Conservation (phyloP, 2,113 vertebrate genomes). For the Labeo rohita region DNA sequence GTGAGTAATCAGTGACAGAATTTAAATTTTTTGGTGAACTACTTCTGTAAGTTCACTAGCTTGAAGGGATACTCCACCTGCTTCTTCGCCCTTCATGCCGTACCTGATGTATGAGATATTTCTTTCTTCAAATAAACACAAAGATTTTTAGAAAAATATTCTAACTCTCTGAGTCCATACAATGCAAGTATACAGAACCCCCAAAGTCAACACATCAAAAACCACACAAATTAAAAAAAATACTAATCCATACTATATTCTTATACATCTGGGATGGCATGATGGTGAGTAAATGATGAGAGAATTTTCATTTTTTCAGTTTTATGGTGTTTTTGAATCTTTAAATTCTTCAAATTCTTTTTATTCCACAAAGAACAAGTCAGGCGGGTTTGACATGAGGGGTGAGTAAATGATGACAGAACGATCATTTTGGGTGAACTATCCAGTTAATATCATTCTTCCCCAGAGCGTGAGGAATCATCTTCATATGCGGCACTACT, state of each 20-base stretch:
- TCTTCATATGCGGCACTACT: constrained; percentile 12
- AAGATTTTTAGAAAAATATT: background rate
- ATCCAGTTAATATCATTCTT: constrained; percentile 33
- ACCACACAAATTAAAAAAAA: no score
- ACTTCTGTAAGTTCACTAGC: no score
- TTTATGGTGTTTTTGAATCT: no score
- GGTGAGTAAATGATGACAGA: background rate
- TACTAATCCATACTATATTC: no score
- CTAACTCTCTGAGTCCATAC: background rate
- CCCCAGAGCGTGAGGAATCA: constrained; percentile 5
- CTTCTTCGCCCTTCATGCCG: background rate
- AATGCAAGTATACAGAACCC: background rate
- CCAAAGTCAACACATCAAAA: background rate
- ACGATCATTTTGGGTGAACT: background rate
- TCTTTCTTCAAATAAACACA: background rate
- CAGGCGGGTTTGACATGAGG: background rate
- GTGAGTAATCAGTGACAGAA: background rate
- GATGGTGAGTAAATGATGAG: no score
- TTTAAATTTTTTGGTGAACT: no score
- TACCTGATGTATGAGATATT: background rate
- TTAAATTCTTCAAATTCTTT: background rate
- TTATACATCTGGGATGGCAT: no score
- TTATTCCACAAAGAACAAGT: background rate
- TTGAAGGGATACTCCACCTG: no score
- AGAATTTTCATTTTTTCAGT: no score